A percentile compares a stretch with the other conserved stretches of the same genome.
Conservation (phyloP, 2,797 vertebrate genomes). For the Pangasius larnaudii region DNA sequence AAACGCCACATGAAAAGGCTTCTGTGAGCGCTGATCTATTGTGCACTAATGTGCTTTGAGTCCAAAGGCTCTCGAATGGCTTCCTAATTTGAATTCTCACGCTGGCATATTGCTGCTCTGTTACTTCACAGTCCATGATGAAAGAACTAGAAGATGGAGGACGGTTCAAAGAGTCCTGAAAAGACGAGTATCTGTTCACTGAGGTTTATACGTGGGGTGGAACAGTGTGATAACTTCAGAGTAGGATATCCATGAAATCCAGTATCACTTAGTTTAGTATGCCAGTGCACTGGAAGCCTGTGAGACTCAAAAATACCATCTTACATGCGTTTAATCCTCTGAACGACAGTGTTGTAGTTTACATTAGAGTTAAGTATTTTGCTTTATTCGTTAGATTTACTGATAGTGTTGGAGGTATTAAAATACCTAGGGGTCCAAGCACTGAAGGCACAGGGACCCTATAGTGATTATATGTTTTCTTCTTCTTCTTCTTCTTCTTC, state of each 20-base stretch:
- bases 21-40: constrained; percentile 14
- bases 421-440: background rate
- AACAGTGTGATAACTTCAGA: background rate
- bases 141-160: constrained; percentile 23
- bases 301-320: background rate
- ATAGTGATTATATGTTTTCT: background rate
- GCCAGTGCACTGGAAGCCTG: background rate
- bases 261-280: background rate
- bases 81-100: constrained; percentile 26
- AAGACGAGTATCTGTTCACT: background rate
- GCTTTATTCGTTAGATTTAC: background rate
- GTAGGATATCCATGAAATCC: background rate
- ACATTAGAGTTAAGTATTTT: background rate
- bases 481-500: no score
- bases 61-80: background rate
- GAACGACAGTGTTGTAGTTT: no score
- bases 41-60: constrained; percentile 30
- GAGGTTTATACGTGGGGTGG: constrained; percentile 4
- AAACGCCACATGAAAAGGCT: background rate
- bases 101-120: background rate
- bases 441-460: background rate
- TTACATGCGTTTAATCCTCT: background rate
- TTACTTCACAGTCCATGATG: constrained; percentile 16
- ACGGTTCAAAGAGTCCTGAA: constrained; percentile 13
- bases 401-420: no score